Conservation (phyloP, 2,888 invertebrate species). For the Labia minor region DNA sequence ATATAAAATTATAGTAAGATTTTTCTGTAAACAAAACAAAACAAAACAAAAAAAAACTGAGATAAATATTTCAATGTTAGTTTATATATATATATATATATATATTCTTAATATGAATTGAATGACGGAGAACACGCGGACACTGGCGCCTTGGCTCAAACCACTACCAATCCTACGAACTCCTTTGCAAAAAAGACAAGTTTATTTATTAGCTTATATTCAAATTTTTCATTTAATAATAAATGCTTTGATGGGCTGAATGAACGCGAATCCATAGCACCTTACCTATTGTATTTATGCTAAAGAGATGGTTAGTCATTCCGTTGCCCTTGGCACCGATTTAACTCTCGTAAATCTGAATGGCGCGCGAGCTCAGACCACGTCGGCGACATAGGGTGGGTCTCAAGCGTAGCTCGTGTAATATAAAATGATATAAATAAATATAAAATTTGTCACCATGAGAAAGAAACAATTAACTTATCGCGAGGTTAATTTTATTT, state of each 20-base stretch:
- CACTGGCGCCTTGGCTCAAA: not conserved
- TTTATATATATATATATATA: not conserved
- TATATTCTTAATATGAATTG: not conserved
- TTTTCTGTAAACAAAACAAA: too few relatives aligned
- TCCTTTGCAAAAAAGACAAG: slow-evolving; percentile 4
- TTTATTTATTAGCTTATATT: slow-evolving; percentile 7
- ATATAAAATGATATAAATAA: too few relatives aligned
- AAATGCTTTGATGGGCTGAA: not conserved
- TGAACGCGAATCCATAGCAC: slow-evolving; percentile 13
- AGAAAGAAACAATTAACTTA: too few relatives aligned
- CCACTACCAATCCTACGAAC: not conserved
- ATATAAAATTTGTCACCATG: too few relatives aligned
- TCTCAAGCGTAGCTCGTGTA: too few relatives aligned
- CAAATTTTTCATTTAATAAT: slow-evolving; percentile 1
- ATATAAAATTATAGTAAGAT: too few relatives aligned
- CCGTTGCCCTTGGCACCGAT: not conserved
- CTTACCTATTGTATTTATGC: slow-evolving; percentile 3
- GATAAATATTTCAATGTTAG: not conserved
- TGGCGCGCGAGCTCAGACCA: not conserved
- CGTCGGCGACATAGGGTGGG: not conserved
- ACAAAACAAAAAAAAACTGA: too few relatives aligned
- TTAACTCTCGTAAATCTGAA: slow-evolving; percentile 4
- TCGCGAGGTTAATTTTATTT: too few relatives aligned
- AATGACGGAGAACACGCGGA: not conserved
- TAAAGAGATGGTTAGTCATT: not conserved